Evolutionary conservation across 2,888 invertebrate species (phyloP).

Genomic region (Eupithecia insigniata): DNA sequence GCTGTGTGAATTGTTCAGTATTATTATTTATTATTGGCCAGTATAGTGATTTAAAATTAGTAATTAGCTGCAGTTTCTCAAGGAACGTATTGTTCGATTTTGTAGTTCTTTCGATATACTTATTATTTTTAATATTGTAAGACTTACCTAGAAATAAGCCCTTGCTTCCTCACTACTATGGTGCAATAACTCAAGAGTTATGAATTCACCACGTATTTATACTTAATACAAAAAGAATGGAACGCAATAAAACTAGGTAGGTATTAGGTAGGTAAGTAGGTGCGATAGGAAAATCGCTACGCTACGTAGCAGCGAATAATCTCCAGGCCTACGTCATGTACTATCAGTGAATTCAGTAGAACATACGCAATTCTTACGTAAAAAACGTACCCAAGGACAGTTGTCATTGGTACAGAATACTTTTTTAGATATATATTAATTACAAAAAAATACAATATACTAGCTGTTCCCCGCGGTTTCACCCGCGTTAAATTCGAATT

Average conservation of each 20-base stretch:
- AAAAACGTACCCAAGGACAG: background rate
- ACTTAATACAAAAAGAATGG: conserved; percentile 8
- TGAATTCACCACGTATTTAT: conserved; percentile 26
- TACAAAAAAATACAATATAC: too few relatives aligned
- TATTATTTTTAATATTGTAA: background rate
- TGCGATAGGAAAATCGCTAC: conserved; percentile 3
- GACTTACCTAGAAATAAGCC: background rate
- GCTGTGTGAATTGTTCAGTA: too few relatives aligned
- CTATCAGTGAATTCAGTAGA: background rate
- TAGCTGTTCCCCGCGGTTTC: too few relatives aligned
- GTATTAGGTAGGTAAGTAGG: conserved; percentile 1
- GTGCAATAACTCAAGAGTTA: conserved; percentile 16
- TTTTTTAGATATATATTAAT: too few relatives aligned
- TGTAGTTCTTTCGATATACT: background rate
- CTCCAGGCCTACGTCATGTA: conserved; percentile 11
- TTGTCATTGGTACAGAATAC: background rate
- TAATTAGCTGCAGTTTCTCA: background rate
- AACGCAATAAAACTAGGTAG: conserved; percentile 4
- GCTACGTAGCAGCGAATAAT: background rate
- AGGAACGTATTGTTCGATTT: background rate
- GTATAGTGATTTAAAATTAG: background rate
- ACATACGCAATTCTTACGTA: background rate
- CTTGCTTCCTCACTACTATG: background rate
- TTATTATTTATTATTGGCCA: too few relatives aligned
- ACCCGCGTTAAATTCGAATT: too few relatives aligned